A percentile compares a stretch with the other conserved stretches of the same genome.
Conservation (phyloP, 2,113 vertebrate species). For the Lagenorhynchus albirostris region DNA sequence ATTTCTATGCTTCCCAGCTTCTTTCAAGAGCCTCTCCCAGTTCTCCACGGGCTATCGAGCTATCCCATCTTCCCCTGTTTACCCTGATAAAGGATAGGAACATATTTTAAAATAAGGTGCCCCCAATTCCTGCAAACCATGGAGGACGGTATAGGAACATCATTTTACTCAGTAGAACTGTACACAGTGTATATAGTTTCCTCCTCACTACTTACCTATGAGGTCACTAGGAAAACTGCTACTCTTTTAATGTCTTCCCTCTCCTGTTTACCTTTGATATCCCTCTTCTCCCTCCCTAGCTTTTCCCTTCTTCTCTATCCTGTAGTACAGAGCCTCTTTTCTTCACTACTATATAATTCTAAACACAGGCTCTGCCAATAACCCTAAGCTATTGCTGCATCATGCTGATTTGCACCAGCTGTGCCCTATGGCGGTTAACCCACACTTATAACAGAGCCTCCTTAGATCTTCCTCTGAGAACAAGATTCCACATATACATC, state of each 20-base stretch:
- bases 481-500: conserved; percentile 33
- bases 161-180: conserved; percentile 17
- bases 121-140: not conserved
- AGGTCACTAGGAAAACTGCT: not conserved
- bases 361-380: conserved; percentile 47
- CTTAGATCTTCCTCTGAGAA: conserved; percentile 61
- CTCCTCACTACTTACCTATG: not conserved
- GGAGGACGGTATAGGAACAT: not conserved
- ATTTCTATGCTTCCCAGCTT: not conserved
- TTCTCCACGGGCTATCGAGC: not conserved
- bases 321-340: conserved; percentile 2
- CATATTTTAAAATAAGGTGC: not conserved
- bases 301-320: not conserved
- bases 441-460: conserved; percentile 23
- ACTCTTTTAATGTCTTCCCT: not conserved
- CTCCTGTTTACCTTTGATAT: conserved; percentile 12
- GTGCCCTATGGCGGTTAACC: conserved; percentile 30
- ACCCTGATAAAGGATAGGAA: not conserved
- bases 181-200: not conserved
- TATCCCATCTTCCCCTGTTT: not conserved
- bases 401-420: conserved; percentile 61
- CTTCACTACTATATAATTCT: conserved; percentile 32
- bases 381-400: conserved; percentile 39
- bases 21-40: not conserved
- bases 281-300: not conserved